Evolutionary conservation across 2,797 vertebrate species (phyloP).

Genomic region (Hephaestus fuliginosus): DNA sequence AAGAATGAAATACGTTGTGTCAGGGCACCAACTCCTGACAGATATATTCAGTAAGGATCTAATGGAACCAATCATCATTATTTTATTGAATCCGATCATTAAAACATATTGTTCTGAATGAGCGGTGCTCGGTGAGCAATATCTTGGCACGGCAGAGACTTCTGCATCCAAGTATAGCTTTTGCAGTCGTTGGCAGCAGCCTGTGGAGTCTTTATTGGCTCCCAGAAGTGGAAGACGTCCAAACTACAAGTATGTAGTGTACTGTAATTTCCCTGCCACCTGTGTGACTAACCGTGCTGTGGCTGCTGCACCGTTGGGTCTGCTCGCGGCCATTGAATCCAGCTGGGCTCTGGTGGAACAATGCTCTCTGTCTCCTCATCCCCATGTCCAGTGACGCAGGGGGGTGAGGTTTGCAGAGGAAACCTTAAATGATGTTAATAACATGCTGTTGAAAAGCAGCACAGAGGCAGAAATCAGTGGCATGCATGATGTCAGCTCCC

Average conservation of each 20-base stretch:
- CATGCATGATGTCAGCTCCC: constrained; percentile 74
- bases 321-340: constrained; percentile 56
- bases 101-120: constrained; percentile 60
- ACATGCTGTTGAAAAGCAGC: constrained; percentile 77
- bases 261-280: constrained; percentile 83
- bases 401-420: constrained; percentile 52
- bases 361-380: constrained; percentile 73
- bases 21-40: constrained; percentile 33
- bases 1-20: constrained; percentile 26
- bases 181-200: constrained; percentile 72
- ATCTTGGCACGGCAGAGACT: constrained; percentile 61
- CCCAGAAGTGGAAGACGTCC: constrained; percentile 75
- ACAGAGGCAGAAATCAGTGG: constrained; percentile 57
- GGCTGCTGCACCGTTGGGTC: constrained; percentile 44
- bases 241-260: constrained; percentile 69
- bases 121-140: constrained; percentile 56
- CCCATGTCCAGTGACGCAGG: constrained; percentile 31
- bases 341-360: constrained; percentile 73
- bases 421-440: constrained; percentile 81
- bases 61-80: constrained; percentile 61
- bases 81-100: constrained; percentile 71
- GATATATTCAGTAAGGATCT: constrained; percentile 38
- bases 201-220: constrained; percentile 72
- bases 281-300: constrained; percentile 67
- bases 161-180: constrained; percentile 76